Evolutionary conservation across 2,113 vertebrate species (phyloP), one percentile per base, ranked within the genome.

Genomic region (Syngnathus scovelli): DNA sequence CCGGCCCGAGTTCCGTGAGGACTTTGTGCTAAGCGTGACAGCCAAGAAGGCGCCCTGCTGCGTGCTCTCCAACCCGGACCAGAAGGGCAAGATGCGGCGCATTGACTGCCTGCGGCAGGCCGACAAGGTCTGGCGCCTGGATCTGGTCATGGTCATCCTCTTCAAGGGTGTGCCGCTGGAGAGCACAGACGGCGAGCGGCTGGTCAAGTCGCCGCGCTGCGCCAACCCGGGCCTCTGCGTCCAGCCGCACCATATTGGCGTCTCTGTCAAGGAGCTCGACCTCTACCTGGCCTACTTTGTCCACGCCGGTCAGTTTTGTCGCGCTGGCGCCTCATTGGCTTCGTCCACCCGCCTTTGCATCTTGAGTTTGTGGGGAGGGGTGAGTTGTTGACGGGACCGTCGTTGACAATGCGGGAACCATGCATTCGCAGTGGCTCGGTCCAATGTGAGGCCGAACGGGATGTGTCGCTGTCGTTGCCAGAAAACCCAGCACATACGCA

Each of bases 91-190:
- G 90, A 99, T 99, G 95, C 90, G 97, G 85, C 90, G 97, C 85
- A 99, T 99, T 87, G 97, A 99, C 94, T 99, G 97, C 89, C 93
- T 98, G 84, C 94, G 97, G 73, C 97, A 99, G 93, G 96, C 96
- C 76, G 96, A 98, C 91, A 99, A 98, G 84, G 95, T 98, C 85
- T 98, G 96, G 96, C 91, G 96, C 79, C 90, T 99, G 93, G 96
- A 99, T 94, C 94, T 99, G 87, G 96, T 99, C 86, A 98, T 98
- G 96, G 96, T 99, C 92, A 98, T 99, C 93, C 93, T 99, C 93
- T 98, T 99, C 93, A 99, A 99, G 93, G 96, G 96, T 91, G 97
- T 99, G 92, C 96, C 96, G 72, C 95, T 99, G 67, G 96, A 99
- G 93, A 98, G 96, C 93, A 99, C 96, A 91, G 96, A 98, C 83